Evolutionary conservation across 2,888 invertebrate species (phyloP).

Genomic region (Plutella xylostella): DNA sequence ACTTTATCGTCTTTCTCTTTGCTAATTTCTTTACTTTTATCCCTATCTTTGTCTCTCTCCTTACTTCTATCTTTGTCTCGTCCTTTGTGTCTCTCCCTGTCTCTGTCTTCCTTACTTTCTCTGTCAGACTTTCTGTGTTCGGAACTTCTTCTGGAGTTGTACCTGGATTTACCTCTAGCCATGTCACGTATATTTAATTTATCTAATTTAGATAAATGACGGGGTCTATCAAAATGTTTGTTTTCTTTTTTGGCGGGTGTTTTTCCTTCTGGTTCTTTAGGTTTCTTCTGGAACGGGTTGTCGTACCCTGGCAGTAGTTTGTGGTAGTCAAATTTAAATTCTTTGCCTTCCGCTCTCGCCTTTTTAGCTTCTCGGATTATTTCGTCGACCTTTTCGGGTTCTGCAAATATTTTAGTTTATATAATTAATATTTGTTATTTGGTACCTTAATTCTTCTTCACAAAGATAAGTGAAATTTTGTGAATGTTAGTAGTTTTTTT

Average conservation of each 20-base stretch:
- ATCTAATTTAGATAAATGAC: neutral
- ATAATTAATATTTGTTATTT: no score
- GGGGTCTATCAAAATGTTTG: constrained; percentile 7
- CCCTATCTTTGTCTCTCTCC: constrained; percentile 21
- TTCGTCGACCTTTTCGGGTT: constrained; percentile 51
- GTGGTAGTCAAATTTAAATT: constrained; percentile 56
- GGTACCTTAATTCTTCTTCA: no score
- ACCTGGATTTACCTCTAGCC: constrained; percentile 21
- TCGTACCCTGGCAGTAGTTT: constrained; percentile 54
- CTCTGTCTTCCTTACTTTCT: constrained; percentile 24
- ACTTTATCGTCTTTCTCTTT: constrained; percentile 9
- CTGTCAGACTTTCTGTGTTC: constrained; percentile 7
- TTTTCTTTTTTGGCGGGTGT: constrained; percentile 24
- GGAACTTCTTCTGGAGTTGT: constrained; percentile 14
- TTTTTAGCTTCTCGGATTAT: constrained; percentile 55
- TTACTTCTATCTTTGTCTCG: constrained; percentile 19
- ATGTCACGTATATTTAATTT: constrained; percentile 11
- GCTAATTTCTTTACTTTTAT: constrained; percentile 3
- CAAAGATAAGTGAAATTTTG: no score
- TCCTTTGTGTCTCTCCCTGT: constrained; percentile 8
- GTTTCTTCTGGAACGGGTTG: constrained; percentile 57
- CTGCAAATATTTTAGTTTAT: constrained; percentile 32
- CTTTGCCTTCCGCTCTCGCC: constrained; percentile 47
- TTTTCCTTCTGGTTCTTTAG: constrained; percentile 24
- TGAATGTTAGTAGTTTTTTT: no score